Evolutionary conservation across 2,888 invertebrate species (phyloP).

Genomic region (Uloborus plumipes): DNA sequence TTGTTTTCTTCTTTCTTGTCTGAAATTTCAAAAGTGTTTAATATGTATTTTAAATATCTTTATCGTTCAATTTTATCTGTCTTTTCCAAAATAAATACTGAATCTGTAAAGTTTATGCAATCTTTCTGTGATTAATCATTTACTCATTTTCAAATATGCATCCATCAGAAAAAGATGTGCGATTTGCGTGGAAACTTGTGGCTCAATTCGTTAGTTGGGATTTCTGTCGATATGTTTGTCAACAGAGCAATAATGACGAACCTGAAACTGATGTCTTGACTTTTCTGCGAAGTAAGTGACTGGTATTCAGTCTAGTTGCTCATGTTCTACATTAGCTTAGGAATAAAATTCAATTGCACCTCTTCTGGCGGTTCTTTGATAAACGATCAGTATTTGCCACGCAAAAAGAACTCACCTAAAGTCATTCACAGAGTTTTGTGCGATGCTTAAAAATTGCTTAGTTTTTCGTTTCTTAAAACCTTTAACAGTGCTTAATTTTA

Average conservation of each 20-base stretch:
- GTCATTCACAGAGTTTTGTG: too few relatives aligned
- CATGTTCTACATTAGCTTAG: background rate
- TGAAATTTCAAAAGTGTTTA: background rate
- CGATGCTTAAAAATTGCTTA: too few relatives aligned
- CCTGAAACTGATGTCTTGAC: slow-evolving; percentile 42
- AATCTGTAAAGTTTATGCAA: slow-evolving; percentile 1
- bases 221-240: slow-evolving; percentile 45
- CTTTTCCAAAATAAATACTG: background rate
- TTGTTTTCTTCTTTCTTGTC: background rate
- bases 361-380: too few relatives aligned
- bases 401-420: too few relatives aligned
- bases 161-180: slow-evolving; percentile 2
- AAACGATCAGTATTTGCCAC: too few relatives aligned
- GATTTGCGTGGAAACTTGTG: slow-evolving; percentile 41
- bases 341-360: background rate
- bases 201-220: slow-evolving; percentile 58
- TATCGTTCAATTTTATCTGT: background rate
- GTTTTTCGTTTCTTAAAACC: too few relatives aligned
- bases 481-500: too few relatives aligned
- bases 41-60: background rate
- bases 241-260: slow-evolving; percentile 17
- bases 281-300: slow-evolving; percentile 43
- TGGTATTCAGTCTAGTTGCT: background rate
- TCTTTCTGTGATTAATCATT: too few relatives aligned
- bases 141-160: too few relatives aligned